A percentile compares a stretch with the other conserved stretches of the same genome.
Conservation (phyloP, 2,797 vertebrate genomes). For the Parambassis ranga region DNA sequence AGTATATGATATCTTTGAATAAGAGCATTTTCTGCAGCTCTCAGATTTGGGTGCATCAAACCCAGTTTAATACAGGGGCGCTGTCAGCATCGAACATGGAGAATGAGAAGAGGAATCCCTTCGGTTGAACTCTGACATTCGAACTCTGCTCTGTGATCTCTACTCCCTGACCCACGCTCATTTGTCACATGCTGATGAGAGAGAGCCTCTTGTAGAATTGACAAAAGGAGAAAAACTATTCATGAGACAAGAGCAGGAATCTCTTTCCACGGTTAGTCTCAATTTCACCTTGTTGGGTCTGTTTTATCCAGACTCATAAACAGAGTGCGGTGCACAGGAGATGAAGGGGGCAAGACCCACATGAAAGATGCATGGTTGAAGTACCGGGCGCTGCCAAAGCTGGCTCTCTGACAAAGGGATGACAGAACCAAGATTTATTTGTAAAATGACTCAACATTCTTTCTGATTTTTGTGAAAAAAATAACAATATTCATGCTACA, state of each 20-base stretch:
- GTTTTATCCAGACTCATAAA: conserved; percentile 47
- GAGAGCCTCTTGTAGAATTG: conserved; percentile 8
- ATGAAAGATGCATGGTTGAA: conserved; percentile 59
- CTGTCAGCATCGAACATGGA: conserved; percentile 1
- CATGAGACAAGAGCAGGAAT: conserved; percentile 35
- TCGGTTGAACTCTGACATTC: conserved; percentile 45
- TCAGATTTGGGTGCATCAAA: conserved; percentile 5
- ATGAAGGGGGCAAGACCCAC: conserved; percentile 42
- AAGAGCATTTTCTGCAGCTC: neutral
- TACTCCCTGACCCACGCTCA: conserved; percentile 29
- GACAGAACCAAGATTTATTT: conserved; percentile 6
- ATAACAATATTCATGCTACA: too few relatives aligned
- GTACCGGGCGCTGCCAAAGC: conserved; percentile 5
- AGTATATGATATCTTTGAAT: conserved; percentile 20
- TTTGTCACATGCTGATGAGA: conserved; percentile 45
- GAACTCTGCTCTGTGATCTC: conserved; percentile 40
- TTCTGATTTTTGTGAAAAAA: too few relatives aligned
- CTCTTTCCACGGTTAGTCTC: conserved; percentile 31
- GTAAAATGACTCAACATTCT: too few relatives aligned
- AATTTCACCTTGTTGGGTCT: conserved; percentile 38
- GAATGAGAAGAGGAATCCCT: conserved; percentile 4
- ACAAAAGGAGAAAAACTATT: conserved; percentile 5
- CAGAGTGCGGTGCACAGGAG: conserved; percentile 33
- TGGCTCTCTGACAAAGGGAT: conserved; percentile 11
- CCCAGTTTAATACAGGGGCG: neutral